Conservation (phyloP, 2,113 vertebrate genomes). For the Cyprinodon brontotheroides region DNA sequence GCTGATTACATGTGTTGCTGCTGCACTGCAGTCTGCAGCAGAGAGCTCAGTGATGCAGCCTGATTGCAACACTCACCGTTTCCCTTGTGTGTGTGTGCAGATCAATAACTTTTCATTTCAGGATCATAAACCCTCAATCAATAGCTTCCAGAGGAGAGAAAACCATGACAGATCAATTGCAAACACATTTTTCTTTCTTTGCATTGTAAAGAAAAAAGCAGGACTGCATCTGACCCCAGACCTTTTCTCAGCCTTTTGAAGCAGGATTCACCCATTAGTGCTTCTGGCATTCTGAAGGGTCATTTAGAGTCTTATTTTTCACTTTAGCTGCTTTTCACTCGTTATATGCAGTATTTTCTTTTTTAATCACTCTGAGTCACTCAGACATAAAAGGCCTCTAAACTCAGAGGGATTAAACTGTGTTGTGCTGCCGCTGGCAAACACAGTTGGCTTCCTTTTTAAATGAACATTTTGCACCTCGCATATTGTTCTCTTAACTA, state of each 20-base stretch:
- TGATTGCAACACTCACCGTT: constrained; percentile 1
- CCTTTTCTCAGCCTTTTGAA: not conserved
- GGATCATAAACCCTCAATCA: not conserved
- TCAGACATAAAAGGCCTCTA: too few species aligned
- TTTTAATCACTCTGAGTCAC: too few species aligned
- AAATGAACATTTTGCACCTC: too few species aligned
- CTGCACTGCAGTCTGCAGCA: constrained; percentile 13
- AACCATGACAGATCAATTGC: not conserved
- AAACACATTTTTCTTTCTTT: not conserved
- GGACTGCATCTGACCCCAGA: not conserved
- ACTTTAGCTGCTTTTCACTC: too few species aligned
- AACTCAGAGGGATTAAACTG: too few species aligned
- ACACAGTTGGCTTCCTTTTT: too few species aligned
- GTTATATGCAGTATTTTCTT: not conserved
- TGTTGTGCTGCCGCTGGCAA: too few species aligned
- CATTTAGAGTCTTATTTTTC: too few species aligned
- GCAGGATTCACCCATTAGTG: not conserved
- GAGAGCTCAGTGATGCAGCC: not conserved
- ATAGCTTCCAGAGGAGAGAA: not conserved
- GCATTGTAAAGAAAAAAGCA: not conserved
- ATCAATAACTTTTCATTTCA: not conserved
- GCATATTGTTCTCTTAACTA: too few species aligned
- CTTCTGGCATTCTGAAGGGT: not conserved
- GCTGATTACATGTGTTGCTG: constrained; percentile 26
- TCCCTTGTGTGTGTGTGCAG: not conserved